Conservation (phyloP, 2,113 vertebrate species). For the Camelus bactrianus region DNA sequence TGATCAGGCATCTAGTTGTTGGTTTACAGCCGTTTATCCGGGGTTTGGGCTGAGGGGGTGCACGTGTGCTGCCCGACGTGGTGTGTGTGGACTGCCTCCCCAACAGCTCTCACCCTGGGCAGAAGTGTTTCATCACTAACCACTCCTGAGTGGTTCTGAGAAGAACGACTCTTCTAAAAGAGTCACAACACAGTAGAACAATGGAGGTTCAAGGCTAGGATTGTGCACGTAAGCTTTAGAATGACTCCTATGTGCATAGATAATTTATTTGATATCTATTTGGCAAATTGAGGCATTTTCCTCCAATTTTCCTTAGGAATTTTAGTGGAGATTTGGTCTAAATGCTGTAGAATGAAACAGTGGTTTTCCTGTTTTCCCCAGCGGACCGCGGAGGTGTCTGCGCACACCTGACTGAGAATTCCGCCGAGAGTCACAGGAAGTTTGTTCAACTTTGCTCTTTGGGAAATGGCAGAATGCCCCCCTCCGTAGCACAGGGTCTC, state of each 20-base stretch:
- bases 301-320: background rate
- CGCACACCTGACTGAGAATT: background rate
- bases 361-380: background rate
- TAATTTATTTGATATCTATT: background rate
- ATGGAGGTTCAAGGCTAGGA: too few species aligned
- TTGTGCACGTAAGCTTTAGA: background rate
- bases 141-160: background rate
- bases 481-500: background rate
- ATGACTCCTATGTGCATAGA: background rate
- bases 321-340: background rate
- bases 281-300: background rate
- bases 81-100: rapidly evolving
- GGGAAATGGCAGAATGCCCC: background rate
- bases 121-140: background rate
- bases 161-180: background rate
- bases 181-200: background rate
- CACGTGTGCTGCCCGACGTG: rapidly evolving
- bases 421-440: too few species aligned
- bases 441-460: background rate
- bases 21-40: background rate
- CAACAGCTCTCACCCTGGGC: background rate
- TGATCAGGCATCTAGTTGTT: background rate
- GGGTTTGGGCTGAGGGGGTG: background rate
- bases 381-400: background rate
- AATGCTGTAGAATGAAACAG: background rate